Evolutionary conservation across 2,888 invertebrate species (phyloP), one percentile per base, ranked within the genome.

Genomic region (Hypena proboscidalis): DNA sequence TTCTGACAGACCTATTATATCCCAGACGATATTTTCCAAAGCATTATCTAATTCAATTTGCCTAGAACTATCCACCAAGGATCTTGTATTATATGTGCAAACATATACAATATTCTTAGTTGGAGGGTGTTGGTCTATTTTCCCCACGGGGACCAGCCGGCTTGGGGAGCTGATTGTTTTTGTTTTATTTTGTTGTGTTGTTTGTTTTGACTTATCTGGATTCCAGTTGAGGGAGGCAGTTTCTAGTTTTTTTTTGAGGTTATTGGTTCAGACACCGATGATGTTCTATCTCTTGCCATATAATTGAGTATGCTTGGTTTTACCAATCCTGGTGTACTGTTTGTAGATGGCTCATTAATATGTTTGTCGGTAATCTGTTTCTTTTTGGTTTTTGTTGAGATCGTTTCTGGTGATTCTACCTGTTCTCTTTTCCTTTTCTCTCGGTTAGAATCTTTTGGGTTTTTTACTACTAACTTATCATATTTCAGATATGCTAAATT

Each of bases 361-460:
- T 10, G 5, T 17, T 8, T 4, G 15, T 19, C 14, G 21, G 2
- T 32, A n/a, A n/a, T 27, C 14, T 14, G 27, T 11, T 11, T 13
- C 4, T 27, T 27, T 4, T 14, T 13, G 2, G 27, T 27, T 27
- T 27, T 27, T 29, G 17, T 3, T 9, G 15, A 9, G 15, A 1
- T 9, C 3, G 8, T 9, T 6, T 9, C 9, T 8, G 33, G 33
- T 4, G 33, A 33, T 22, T 4, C 15, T 14, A 22, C 10, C 4
- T n/a, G 10, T 14, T 33, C 33, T 23, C 23, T 46, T 14, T 43
- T 49, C 27, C 54, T 41, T 36, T 48, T 45, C 14, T 49, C 44
- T 7, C 23, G 6, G 11, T 19, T 32, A 19, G 11, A 13, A n/a
- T 37, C 5, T 5, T 3, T 26, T 33, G 23, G 9, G 37, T 31